phyloP scores from a whole-genome alignment of 2,888 invertebrate species.

The Calameuta filiformis region DNA sequence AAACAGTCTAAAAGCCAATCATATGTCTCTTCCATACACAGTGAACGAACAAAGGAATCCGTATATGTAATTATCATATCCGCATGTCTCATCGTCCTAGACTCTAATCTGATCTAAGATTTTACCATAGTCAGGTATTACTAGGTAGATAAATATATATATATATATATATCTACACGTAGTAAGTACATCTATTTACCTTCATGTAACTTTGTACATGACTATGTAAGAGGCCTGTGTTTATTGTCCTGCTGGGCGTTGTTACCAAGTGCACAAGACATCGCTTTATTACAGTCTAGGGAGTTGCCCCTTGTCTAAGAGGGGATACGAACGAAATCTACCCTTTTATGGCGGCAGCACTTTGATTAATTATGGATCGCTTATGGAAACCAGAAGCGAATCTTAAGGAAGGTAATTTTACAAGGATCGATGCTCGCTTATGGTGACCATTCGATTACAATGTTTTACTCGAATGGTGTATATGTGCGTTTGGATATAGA shows the following conservation, averaged over 20 bases:
- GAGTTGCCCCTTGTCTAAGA: slow-evolving; percentile 27
- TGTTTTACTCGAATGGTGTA: not conserved
- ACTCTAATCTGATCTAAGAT: not conserved
- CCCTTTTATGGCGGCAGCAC: slow-evolving; percentile 29
- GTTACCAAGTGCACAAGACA: slow-evolving; percentile 54
- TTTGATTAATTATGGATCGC: slow-evolving; percentile 50
- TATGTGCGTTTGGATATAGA: not conserved
- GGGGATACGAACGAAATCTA: slow-evolving; percentile 12
- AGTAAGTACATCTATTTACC: not conserved
- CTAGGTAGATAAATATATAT: not conserved
- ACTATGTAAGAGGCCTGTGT: slow-evolving; percentile 34
- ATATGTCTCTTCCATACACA: not conserved
- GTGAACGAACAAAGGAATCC: not conserved
- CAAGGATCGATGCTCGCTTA: not conserved
- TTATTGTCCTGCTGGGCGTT: slow-evolving; percentile 55
- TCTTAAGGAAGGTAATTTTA: not conserved
- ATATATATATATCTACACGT: not conserved
- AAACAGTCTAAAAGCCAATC: not conserved
- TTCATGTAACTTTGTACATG: not conserved
- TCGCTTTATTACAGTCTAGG: slow-evolving; percentile 52
- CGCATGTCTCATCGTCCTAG: not conserved
- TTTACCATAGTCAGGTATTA: not conserved
- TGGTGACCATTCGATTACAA: not conserved
- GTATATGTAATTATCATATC: not conserved
- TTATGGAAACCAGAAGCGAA: slow-evolving; percentile 33